A percentile compares a stretch with the other conserved stretches of the same genome.
Conservation (phyloP, 2,888 invertebrate species). For the Metallyticus violacea region DNA sequence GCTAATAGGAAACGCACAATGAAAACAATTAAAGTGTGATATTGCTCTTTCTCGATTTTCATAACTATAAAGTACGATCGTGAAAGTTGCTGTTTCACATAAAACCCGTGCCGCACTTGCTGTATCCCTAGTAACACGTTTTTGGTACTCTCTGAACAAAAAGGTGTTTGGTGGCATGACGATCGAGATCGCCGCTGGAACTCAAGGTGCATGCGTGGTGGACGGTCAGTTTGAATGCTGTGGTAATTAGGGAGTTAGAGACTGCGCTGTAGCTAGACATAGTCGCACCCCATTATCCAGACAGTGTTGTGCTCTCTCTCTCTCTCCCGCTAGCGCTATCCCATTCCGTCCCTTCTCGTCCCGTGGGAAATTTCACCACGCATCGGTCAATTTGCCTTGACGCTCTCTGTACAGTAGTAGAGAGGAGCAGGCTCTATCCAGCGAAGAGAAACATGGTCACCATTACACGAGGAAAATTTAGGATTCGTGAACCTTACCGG, state of each 20-base stretch:
- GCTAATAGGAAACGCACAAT: too few species aligned
- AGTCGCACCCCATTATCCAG: background rate
- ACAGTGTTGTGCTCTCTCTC: background rate
- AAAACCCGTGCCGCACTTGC: too few species aligned
- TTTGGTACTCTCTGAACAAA: too few species aligned
- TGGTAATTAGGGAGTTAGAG: background rate
- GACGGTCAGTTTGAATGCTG: background rate
- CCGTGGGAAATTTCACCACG: conserved; percentile 26
- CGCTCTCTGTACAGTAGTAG: background rate
- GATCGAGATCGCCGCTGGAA: too few species aligned
- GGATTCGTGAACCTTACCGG: too few species aligned
- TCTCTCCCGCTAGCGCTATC: background rate
- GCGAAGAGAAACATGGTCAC: background rate
- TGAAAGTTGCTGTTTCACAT: too few species aligned
- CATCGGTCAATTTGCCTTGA: conserved; percentile 30
- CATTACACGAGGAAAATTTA: background rate
- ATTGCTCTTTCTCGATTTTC: too few species aligned
- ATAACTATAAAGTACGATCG: too few species aligned
- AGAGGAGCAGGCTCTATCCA: background rate
- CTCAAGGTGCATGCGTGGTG: background rate
- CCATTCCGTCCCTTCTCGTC: background rate
- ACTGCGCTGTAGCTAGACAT: background rate
- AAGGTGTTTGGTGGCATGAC: too few species aligned
- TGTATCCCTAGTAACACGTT: too few species aligned
- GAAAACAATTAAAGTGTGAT: too few species aligned